Conservation (phyloP, 2,797 vertebrate genomes). For the Austrolebias charrua region DNA sequence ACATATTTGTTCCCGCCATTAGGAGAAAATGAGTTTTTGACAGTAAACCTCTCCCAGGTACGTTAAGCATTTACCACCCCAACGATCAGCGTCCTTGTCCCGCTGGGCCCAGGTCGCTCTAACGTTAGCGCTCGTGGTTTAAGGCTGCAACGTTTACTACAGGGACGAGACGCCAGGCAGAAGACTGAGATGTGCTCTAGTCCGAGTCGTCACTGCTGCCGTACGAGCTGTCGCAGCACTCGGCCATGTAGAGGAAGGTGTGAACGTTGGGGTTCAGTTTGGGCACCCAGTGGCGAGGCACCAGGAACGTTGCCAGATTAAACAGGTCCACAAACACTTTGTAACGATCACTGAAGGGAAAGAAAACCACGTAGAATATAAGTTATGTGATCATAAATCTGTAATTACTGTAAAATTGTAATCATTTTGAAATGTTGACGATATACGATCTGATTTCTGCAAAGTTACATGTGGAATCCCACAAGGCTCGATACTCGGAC, state of each 20-base stretch:
- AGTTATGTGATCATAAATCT: neutral
- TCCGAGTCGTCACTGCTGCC: conserved; percentile 97
- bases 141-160: neutral
- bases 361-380: neutral
- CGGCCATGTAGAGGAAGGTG: conserved; percentile 91
- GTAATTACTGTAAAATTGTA: too few species aligned
- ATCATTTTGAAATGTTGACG: too few species aligned
- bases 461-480: too few species aligned
- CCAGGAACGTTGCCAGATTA: conserved; percentile 93
- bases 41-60: neutral
- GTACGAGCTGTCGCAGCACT: conserved; percentile 94
- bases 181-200: conserved; percentile 56
- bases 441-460: too few species aligned
- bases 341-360: conserved; percentile 90
- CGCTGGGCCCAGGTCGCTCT: neutral
- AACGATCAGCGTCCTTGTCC: neutral
- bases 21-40: neutral
- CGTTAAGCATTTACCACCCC: neutral
- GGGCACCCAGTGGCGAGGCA: conserved; percentile 93
- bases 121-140: neutral
- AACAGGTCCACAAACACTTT: conserved; percentile 99
- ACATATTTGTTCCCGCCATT: neutral
- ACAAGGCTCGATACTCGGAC: too few species aligned
- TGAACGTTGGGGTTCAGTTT: conserved; percentile 90
- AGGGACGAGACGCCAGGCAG: conserved; percentile 10